These are phyloP conservation scores for Pachycephala philippinensis DNA, from an alignment of 2,113 vertebrate genomes.

Conservation along the genomic window DNA sequence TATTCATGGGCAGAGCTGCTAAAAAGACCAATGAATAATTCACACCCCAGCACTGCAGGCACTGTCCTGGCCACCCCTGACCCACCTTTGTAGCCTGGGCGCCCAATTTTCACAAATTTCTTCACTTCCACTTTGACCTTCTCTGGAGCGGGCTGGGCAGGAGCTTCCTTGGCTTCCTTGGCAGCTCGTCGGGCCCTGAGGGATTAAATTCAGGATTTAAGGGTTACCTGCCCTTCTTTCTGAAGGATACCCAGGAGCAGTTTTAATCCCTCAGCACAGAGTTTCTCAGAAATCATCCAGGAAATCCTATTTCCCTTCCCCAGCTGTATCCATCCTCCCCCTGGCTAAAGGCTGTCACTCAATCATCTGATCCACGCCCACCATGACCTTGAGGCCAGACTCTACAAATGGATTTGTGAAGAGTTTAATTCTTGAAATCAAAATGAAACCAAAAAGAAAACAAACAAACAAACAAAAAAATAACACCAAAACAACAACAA, in stretches of 20 bases:
- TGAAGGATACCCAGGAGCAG: neutral
- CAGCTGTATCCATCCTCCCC: neutral
- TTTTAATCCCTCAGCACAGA: accelerated
- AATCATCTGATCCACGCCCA: neutral
- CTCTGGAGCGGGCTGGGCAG: conserved; percentile 93
- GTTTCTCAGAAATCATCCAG: neutral
- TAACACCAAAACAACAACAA: too few species aligned
- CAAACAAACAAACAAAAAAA: too few species aligned
- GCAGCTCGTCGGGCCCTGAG: conserved; percentile 70
- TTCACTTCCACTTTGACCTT: conserved; percentile 98
- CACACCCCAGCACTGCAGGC: neutral
- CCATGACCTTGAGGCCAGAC: neutral
- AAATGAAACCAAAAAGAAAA: too few species aligned
- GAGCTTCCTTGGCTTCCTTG: conserved; percentile 97
- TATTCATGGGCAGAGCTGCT: neutral
- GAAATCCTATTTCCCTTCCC: neutral
- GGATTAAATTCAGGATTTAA: accelerated
- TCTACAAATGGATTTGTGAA: neutral
- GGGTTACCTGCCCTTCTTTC: neutral
- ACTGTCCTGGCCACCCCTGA: neutral
- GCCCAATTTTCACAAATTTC: conserved; percentile 98
- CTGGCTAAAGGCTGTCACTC: neutral
- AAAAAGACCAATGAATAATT: neutral
- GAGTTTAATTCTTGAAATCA: neutral
- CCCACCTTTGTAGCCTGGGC: conserved; percentile 95